phyloP scores from a whole-genome alignment of 2,113 vertebrate species.

The Hypomesus transpacificus region DNA sequence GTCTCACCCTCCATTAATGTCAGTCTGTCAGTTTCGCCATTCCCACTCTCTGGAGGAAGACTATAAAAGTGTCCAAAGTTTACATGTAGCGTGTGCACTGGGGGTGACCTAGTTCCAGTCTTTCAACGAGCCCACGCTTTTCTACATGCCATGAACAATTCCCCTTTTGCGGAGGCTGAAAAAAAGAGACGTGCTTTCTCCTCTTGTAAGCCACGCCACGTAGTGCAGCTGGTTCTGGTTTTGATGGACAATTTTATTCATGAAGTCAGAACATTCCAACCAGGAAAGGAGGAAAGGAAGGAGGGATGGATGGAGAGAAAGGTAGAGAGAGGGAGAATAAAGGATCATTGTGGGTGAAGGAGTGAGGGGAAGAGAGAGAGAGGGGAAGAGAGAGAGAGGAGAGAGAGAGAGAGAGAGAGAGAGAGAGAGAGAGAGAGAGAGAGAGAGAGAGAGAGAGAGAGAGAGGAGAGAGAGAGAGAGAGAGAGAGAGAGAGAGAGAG shows the following conservation, averaged over 20 bases:
- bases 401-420: background rate
- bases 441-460: background rate
- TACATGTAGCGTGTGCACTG: background rate
- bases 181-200: slow-evolving; percentile 16
- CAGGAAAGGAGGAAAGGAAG: background rate
- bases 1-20: background rate
- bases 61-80: background rate
- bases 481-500: background rate
- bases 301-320: background rate
- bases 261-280: slow-evolving; percentile 5
- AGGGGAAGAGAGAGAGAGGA: background rate
- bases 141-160: slow-evolving; percentile 14
- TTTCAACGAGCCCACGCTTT: background rate
- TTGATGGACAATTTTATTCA: slow-evolving; percentile 29
- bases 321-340: background rate
- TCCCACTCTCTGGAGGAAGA: background rate
- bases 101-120: slow-evolving; percentile 15
- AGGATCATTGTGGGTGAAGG: background rate
- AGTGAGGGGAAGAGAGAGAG: background rate
- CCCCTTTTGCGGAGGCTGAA: slow-evolving; percentile 14
- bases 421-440: background rate
- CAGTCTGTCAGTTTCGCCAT: background rate
- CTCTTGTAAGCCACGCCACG: slow-evolving; percentile 18
- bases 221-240: slow-evolving; percentile 29
- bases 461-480: background rate